Evolutionary conservation across 1,140 invertebrate genomes (phyloP).

Genomic region (Meloidogyne exigua): DNA sequence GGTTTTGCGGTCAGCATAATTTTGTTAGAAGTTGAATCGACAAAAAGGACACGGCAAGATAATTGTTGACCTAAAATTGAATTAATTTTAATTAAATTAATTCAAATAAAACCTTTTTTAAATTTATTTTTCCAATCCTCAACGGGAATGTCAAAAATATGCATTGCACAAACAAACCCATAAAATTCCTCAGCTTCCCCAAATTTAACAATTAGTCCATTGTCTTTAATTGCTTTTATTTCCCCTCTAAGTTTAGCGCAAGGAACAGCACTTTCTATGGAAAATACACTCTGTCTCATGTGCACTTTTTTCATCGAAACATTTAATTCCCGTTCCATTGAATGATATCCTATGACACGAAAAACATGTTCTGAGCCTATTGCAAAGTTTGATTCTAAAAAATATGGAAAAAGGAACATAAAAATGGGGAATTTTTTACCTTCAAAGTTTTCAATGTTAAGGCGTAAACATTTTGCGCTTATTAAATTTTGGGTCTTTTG

Average conservation of each 20-base stretch:
- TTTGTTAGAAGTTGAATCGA: conserved; percentile 34
- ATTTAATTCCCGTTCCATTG: conserved; percentile 48
- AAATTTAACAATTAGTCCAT: conserved; percentile 43
- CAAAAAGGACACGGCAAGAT: conserved; percentile 48
- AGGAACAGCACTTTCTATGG: conserved; percentile 35
- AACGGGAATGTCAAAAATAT: conserved; percentile 41
- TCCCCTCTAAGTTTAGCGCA: conserved; percentile 41
- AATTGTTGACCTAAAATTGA: conserved; percentile 48
- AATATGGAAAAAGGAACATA: no score
- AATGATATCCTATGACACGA: conserved; percentile 45
- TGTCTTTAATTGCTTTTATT: conserved; percentile 35
- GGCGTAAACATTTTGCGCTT: conserved; percentile 46
- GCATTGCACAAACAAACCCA: conserved; percentile 45
- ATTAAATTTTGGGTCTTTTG: conserved; percentile 45
- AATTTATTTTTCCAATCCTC: conserved; percentile 44
- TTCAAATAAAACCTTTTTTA: conserved; percentile 34
- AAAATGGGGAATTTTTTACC: conserved; percentile 22
- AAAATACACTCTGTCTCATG: conserved; percentile 48
- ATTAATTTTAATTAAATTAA: not conserved
- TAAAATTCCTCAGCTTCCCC: conserved; percentile 33
- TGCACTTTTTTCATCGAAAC: conserved; percentile 50
- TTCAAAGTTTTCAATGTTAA: conserved; percentile 42
- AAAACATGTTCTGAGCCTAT: conserved; percentile 50
- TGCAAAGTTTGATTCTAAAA: conserved; percentile 49
- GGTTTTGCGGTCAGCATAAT: conserved; percentile 50